A percentile compares a stretch with the other conserved stretches of the same genome.
Evolutionary conservation across 2,888 invertebrate genomes (phyloP).

Genomic region (Aporophyla lueneburgensis): DNA sequence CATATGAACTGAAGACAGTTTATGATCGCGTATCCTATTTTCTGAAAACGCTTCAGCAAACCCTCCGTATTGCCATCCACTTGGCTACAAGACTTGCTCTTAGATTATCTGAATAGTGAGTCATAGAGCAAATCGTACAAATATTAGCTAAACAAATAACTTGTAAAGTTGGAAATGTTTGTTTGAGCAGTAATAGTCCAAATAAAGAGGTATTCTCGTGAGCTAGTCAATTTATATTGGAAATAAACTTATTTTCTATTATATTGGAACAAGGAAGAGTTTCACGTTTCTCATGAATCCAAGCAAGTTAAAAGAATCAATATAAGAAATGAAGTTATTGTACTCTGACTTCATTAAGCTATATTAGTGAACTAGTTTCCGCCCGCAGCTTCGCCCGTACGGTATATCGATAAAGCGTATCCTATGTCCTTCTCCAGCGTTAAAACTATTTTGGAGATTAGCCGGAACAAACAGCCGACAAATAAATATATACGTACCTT

Average conservation of each 20-base stretch:
- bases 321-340: neutral
- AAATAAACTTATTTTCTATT: slow-evolving; percentile 37
- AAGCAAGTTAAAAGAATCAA: neutral
- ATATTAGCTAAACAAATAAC: slow-evolving; percentile 57
- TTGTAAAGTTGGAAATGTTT: slow-evolving; percentile 41
- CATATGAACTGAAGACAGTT: slow-evolving; percentile 85
- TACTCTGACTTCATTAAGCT: neutral
- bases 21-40: slow-evolving; percentile 83
- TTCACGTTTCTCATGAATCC: neutral
- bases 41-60: slow-evolving; percentile 78
- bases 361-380: neutral
- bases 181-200: slow-evolving; percentile 34
- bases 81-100: slow-evolving; percentile 77
- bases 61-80: slow-evolving; percentile 79
- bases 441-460: too few relatives aligned
- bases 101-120: slow-evolving; percentile 72
- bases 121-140: slow-evolving; percentile 63
- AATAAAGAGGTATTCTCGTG: slow-evolving; percentile 41
- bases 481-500: too few relatives aligned
- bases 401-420: too few relatives aligned
- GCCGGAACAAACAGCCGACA: too few relatives aligned
- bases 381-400: too few relatives aligned
- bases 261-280: slow-evolving; percentile 6
- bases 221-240: slow-evolving; percentile 35
- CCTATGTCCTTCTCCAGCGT: too few relatives aligned